Percentiles rank a stretch among this genome's conserved stretches.
Conservation (phyloP, 2,113 vertebrate species). For the Pongo abelii region DNA sequence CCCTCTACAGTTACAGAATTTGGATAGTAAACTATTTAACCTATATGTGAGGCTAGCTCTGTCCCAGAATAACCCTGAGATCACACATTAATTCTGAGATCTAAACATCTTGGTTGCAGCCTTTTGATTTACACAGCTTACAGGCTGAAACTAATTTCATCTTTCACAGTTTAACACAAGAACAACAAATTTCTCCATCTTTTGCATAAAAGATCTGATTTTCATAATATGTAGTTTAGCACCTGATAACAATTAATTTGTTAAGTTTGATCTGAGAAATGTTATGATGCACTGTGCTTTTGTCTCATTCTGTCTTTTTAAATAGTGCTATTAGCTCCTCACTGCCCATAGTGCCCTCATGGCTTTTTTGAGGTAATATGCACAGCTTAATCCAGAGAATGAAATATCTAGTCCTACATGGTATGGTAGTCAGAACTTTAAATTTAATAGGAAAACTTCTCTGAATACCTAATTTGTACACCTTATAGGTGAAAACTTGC, state of each 20-base stretch:
- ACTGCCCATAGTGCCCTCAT: neutral
- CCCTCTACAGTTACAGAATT: neutral
- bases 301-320: neutral
- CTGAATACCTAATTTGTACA: neutral
- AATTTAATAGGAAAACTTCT: neutral
- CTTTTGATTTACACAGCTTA: neutral
- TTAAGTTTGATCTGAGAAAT: neutral
- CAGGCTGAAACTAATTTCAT: neutral
- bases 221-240: neutral
- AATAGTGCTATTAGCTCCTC: neutral
- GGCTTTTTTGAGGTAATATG: neutral
- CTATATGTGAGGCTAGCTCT: neutral
- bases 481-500: neutral
- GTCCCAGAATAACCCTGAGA: neutral
- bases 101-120: neutral
- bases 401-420: neutral
- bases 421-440: neutral
- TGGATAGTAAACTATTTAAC: neutral
- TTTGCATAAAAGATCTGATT: neutral
- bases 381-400: neutral
- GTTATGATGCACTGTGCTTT: neutral
- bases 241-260: neutral
- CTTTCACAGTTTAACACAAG: neutral
- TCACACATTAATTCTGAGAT: neutral
- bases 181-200: neutral